These are phyloP conservation scores for Drosophila rhopaloa DNA, from an alignment of 1,140 invertebrate genomes.

Conservation along the genomic window DNA sequence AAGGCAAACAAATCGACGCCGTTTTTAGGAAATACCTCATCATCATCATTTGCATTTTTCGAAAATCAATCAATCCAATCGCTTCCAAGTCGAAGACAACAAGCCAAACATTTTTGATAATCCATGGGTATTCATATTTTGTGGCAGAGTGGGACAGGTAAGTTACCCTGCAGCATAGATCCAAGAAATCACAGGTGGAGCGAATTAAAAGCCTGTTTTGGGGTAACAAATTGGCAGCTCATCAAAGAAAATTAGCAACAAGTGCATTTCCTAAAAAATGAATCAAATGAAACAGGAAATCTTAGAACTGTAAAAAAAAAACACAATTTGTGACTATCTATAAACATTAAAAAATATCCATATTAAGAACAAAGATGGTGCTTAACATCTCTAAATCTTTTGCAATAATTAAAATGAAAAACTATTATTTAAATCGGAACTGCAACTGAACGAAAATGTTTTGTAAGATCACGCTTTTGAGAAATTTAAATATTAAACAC, in stretches of 20 bases:
- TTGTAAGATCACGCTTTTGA: too few relatives aligned
- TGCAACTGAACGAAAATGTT: too few relatives aligned
- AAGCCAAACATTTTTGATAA: constrained; percentile 39
- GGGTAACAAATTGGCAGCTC: background rate
- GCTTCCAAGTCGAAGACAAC: constrained; percentile 45
- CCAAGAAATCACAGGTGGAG: background rate
- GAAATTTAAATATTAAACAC: too few relatives aligned
- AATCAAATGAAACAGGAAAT: background rate
- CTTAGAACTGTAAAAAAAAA: background rate
- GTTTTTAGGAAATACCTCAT: constrained; percentile 76
- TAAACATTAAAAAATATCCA: too few relatives aligned
- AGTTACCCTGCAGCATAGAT: constrained; percentile 27
- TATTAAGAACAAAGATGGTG: too few relatives aligned
- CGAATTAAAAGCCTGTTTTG: constrained; percentile 4
- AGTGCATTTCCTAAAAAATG: background rate
- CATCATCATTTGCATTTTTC: constrained; percentile 77
- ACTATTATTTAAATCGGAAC: too few relatives aligned
- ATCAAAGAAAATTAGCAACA: background rate
- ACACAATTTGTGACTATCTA: too few relatives aligned
- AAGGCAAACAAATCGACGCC: constrained; percentile 72
- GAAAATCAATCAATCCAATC: constrained; percentile 74
- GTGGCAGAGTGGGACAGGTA: constrained; percentile 8
- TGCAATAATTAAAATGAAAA: too few relatives aligned
- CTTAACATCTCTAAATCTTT: too few relatives aligned
- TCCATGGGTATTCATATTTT: constrained; percentile 35